phyloP scores from a whole-genome alignment of 2,797 vertebrate species.

The Caiman crocodilus region DNA sequence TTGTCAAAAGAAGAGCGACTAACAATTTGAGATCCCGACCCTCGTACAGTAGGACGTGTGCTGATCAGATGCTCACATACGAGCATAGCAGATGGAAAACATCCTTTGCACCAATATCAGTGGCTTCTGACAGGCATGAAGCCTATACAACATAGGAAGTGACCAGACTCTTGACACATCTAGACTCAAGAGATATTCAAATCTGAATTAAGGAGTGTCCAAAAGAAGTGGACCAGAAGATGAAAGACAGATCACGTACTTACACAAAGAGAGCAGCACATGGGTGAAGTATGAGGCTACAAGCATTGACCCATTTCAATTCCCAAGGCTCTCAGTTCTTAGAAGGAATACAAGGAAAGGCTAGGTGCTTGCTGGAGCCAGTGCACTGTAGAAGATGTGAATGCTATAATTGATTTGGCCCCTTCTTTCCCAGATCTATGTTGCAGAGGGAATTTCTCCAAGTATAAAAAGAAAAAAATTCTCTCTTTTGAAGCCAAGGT shows the following conservation, averaged over 20 bases:
- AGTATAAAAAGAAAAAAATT: background rate
- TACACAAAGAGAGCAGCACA: slow-evolving; percentile 33
- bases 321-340: slow-evolving; percentile 39
- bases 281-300: background rate
- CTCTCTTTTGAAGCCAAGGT: background rate
- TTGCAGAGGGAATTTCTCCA: slow-evolving; percentile 50
- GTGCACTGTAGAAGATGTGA: slow-evolving; percentile 49
- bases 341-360: slow-evolving; percentile 48
- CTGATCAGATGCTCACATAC: fast-evolving
- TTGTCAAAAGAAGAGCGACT: background rate
- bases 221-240: background rate
- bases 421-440: slow-evolving; percentile 52
- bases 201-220: background rate
- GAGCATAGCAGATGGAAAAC: background rate
- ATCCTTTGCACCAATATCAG: background rate
- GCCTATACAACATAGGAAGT: fast-evolving
- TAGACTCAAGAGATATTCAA: background rate
- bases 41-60: fast-evolving
- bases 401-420: slow-evolving; percentile 18
- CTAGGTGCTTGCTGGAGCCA: slow-evolving; percentile 26
- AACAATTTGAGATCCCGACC: background rate
- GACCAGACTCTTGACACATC: background rate
- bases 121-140: background rate
- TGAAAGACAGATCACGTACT: slow-evolving; percentile 38
- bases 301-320: slow-evolving; percentile 17